Percentiles rank a stretch among this genome's conserved stretches.
Evolutionary conservation across 2,888 invertebrate species (phyloP).

Genomic region (Callosobruchus maculatus): DNA sequence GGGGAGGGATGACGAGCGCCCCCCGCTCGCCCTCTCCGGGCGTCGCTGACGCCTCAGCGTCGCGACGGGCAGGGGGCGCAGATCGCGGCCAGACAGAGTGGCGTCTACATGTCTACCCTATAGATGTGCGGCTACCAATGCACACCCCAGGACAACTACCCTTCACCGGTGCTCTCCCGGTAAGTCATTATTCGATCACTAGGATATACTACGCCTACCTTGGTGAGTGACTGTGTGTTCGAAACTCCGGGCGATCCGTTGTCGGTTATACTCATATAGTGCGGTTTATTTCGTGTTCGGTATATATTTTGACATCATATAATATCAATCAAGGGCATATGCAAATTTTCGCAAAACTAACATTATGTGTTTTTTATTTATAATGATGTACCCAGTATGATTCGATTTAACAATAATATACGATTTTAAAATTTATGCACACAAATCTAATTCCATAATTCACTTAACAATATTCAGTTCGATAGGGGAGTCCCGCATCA

Average conservation of each 20-base stretch:
- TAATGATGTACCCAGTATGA: no score
- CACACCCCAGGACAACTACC: background rate
- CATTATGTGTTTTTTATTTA: no score
- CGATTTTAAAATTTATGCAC: no score
- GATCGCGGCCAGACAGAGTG: conserved; percentile 52
- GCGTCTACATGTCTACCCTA: conserved; percentile 47
- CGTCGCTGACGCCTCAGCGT: conserved; percentile 56
- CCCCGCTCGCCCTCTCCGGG: conserved; percentile 52
- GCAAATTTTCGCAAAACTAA: no score
- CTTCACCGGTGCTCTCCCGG: background rate
- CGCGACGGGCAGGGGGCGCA: conserved; percentile 55
- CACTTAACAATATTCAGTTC: no score
- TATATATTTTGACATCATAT: background rate
- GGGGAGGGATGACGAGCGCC: conserved; percentile 45
- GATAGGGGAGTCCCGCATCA: no score
- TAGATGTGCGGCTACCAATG: background rate
- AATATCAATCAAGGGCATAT: no score
- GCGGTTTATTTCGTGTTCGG: background rate
- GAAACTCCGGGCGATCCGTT: background rate
- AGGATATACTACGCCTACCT: background rate
- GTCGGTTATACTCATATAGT: background rate
- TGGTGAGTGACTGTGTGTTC: background rate
- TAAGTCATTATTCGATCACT: background rate
- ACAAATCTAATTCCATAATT: no score
- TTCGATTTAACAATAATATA: no score